These are phyloP conservation scores for Paralichthys olivaceus DNA, from an alignment of 2,113 vertebrate genomes.

Conservation along the genomic window DNA sequence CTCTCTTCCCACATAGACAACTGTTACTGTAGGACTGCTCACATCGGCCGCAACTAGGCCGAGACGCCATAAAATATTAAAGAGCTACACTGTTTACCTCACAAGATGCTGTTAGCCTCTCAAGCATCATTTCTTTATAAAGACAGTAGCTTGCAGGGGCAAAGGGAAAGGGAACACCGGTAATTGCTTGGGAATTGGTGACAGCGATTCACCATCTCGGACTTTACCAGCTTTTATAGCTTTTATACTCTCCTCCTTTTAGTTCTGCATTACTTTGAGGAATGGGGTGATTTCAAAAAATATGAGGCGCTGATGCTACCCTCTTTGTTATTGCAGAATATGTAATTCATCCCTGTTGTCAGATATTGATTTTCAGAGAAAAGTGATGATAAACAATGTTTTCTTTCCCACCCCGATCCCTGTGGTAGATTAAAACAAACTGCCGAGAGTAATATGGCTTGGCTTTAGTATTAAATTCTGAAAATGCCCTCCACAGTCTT, in stretches of 20 bases:
- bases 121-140: slow-evolving; percentile 48
- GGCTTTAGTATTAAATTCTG: slow-evolving; percentile 52
- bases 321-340: slow-evolving; percentile 56
- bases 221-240: slow-evolving; percentile 31
- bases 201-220: slow-evolving; percentile 30
- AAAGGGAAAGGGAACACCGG: slow-evolving; percentile 30
- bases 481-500: slow-evolving; percentile 43
- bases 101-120: slow-evolving; percentile 50
- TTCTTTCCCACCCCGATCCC: slow-evolving; percentile 44
- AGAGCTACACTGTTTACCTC: slow-evolving; percentile 47
- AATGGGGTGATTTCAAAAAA: slow-evolving; percentile 28
- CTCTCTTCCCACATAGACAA: not conserved
- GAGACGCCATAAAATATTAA: slow-evolving; percentile 44
- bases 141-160: slow-evolving; percentile 38
- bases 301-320: not conserved
- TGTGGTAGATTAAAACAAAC: slow-evolving; percentile 63
- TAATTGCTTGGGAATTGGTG: slow-evolving; percentile 52
- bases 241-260: slow-evolving; percentile 18
- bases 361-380: slow-evolving; percentile 65
- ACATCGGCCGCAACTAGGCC: not conserved
- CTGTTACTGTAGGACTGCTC: slow-evolving; percentile 3
- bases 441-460: slow-evolving; percentile 44
- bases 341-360: slow-evolving; percentile 54
- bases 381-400: slow-evolving; percentile 67
- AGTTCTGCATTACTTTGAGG: slow-evolving; percentile 11